Evolutionary conservation across 1,140 invertebrate species (phyloP).

Genomic region (Drosophila arawakana): DNA sequence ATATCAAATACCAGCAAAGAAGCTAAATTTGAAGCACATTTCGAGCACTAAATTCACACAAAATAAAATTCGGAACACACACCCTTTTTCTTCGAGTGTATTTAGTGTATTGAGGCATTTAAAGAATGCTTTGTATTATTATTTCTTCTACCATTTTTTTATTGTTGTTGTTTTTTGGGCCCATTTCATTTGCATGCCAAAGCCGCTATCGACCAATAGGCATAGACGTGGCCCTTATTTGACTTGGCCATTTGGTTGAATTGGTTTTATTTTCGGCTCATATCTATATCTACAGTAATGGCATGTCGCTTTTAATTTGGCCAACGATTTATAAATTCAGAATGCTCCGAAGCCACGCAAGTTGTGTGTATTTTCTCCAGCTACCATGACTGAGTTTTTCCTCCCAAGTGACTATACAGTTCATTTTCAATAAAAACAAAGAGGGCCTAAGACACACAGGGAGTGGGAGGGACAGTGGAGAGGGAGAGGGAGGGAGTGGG

Average conservation of each 20-base stretch:
- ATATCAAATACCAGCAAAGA: too few species aligned
- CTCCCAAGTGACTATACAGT: constrained; percentile 34
- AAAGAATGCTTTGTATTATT: constrained; percentile 21
- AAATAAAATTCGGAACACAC: neutral
- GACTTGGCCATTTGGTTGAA: constrained; percentile 33
- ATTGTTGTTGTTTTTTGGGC: constrained; percentile 18
- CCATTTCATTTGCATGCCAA: constrained; percentile 38
- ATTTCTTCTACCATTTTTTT: constrained; percentile 14
- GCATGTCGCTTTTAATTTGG: constrained; percentile 81
- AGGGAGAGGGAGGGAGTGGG: neutral
- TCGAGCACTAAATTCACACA: too few species aligned
- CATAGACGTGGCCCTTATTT: constrained; percentile 51
- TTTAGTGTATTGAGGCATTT: constrained; percentile 16
- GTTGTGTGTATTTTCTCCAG: too few species aligned
- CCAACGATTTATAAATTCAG: constrained; percentile 61
- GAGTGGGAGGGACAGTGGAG: neutral
- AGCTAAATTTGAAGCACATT: too few species aligned
- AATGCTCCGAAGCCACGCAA: constrained; percentile 6
- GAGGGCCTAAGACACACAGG: constrained; percentile 9
- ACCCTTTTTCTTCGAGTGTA: constrained; percentile 6
- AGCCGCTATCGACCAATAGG: constrained; percentile 40
- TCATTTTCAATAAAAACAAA: constrained; percentile 65
- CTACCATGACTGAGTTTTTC: neutral
- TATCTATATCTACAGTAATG: constrained; percentile 72
- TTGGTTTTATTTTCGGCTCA: constrained; percentile 25